Evolutionary conservation across 2,113 vertebrate species (phyloP), one percentile per base, ranked within the genome.

Genomic region (Rafetus swinhoei): DNA sequence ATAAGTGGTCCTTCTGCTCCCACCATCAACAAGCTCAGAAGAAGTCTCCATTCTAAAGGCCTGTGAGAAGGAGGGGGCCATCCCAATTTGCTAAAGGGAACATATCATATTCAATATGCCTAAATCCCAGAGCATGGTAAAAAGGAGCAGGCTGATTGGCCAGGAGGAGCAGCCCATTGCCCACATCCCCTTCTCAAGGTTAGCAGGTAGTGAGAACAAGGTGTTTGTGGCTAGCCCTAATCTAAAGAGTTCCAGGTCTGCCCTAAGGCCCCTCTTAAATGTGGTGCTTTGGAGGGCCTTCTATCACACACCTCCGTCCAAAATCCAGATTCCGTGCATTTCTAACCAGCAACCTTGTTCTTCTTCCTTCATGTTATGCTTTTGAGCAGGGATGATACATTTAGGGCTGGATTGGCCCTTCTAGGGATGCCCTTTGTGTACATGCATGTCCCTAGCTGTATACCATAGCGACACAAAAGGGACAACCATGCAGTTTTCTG

Each of bases 181-280:
- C 79, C 13, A 53, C 6, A 13, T 50, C 24, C 74, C 24, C 39
- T 25, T 27, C 74, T 21, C 39, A 77, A 24, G 21, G 22, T 39
- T 76, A 24, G 45, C 35, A 25, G 39, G 39, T 39, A 50, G 45
- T 45, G 24, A 50, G 22, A 77, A 77, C 7, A 2, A 77, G 39
- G 2, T 24, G 45, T 39, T 0, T 0, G 59, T 8, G 56, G 21
- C 60, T 74, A 13, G 22, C 22, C 7, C 1, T 82, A 50, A 0
- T 0, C 25, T 45, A 45, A 45, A 45, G 45, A 85, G 4, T 50
- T 76, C n/a, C 2, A 72, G n/a, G 18, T 77, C 22, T 77, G 6
- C 24, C 21, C 3, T 12, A 19, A 72, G 25, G 74, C 5, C 24
- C 22, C 13, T 50, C 24, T 45, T 77, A 50, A 50, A 13, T 14